Evolutionary conservation across 2,888 invertebrate species (phyloP), one percentile per base, ranked within the genome.

Genomic region (Acronicta psi): DNA sequence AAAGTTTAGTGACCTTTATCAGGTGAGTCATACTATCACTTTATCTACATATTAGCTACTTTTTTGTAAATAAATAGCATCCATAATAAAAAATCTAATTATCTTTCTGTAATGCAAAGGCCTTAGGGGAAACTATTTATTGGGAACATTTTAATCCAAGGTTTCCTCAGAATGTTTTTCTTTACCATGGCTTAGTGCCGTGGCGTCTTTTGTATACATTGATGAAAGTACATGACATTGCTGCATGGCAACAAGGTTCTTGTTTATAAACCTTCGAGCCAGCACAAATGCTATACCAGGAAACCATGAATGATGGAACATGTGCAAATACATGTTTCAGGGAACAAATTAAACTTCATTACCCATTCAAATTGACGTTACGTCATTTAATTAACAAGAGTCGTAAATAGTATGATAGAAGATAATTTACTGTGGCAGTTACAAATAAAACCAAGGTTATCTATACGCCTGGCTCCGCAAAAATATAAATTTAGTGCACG

Each of bases 361-460:
- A 44, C 42, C 41, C 18, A 68, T 56, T 50, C 41, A 57, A 63
- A 75, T 63, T 16, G 18, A 20, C 29, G 34, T 73, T 72, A 73
- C 75, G 51, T 57, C 61, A 75, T 45, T 44, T 57, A 60, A 62
- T 73, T 68, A 75, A 75, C 54, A 63, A 61, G 14, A 58, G 23
- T 62, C 60, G 54, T 69, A 69, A 69, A 72, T 54, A 58, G 50
- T 55, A 51, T 62, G 46, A 72, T 62, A 69, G 62, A 69, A 45
- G 76, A 75, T 74, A 74, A 75, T 75, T 68, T 46, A 31, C 51
- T 11, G 42, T 56, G 55, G 74, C 55, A 54, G 65, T 74, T 64
- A 46, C 53, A 54, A 68, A 71, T 46, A 51, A 40, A 52, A 13
- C 74, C 87, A 85, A 87, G 89, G 87, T 84, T 80, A 83, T 75